Evolutionary conservation across 2,113 vertebrate species (phyloP).

Genomic region (Trachemys scripta): DNA sequence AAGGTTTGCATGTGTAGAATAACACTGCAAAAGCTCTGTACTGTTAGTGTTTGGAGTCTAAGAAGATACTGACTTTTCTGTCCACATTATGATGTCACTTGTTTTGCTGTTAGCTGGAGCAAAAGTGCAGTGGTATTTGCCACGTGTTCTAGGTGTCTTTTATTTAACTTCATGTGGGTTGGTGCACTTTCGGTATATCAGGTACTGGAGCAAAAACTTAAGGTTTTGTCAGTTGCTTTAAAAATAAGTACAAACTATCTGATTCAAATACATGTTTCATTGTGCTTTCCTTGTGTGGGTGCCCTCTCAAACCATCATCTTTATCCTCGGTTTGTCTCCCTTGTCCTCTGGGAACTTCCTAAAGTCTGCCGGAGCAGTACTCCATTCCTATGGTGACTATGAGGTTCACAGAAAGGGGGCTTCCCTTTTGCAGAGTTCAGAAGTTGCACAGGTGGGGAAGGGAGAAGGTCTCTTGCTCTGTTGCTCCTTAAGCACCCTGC

Average conservation of each 20-base stretch:
- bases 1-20: neutral
- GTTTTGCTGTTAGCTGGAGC: neutral
- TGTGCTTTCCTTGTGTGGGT: neutral
- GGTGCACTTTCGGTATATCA: neutral
- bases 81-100: neutral
- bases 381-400: neutral
- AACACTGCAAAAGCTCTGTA: neutral
- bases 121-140: neutral
- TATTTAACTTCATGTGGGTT: accelerated
- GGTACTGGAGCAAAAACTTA: neutral
- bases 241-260: accelerated
- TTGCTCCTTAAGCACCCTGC: too few relatives aligned
- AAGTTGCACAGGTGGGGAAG: too few relatives aligned
- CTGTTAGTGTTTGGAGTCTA: neutral
- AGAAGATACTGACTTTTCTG: neutral
- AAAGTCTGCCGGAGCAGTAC: neutral
- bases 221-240: accelerated
- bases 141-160: neutral
- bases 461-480: too few relatives aligned
- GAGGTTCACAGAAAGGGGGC: neutral
- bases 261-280: neutral
- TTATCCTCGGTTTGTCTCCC: neutral
- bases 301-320: neutral
- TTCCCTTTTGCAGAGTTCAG: neutral
- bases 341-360: neutral